Percentiles rank a stretch among this genome's conserved stretches.
phyloP scores from a whole-genome alignment of 2,888 invertebrate species.

The Acrocera orbiculus region DNA sequence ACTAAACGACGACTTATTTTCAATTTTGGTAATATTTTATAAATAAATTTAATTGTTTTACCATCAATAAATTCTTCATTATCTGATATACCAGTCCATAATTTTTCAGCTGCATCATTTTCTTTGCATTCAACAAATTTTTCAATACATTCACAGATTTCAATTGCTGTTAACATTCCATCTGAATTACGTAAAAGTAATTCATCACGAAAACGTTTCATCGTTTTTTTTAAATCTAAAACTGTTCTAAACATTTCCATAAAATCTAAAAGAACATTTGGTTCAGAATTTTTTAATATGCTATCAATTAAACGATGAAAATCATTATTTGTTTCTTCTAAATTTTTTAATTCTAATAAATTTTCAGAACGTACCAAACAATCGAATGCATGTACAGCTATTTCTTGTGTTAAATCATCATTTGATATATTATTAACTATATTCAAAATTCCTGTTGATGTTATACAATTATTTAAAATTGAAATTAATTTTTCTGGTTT shows the following conservation, averaged over 20 bases:
- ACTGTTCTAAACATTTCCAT: constrained; percentile 24
- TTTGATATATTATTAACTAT: constrained; percentile 32
- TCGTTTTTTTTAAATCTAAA: constrained; percentile 17
- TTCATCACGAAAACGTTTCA: constrained; percentile 41
- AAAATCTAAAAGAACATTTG: constrained; percentile 27
- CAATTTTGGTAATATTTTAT: constrained; percentile 37
- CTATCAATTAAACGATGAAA: constrained; percentile 33
- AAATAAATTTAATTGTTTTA: constrained; percentile 38
- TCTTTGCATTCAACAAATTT: constrained; percentile 30
- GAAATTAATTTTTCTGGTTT: constrained; percentile 11
- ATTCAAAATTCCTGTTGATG: constrained; percentile 24
- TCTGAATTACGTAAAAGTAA: constrained; percentile 41
- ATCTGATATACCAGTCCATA: constrained; percentile 47
- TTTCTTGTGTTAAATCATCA: constrained; percentile 31
- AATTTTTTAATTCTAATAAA: constrained; percentile 8
- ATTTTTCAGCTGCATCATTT: constrained; percentile 39
- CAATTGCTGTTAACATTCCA: constrained; percentile 37
- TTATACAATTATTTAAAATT: constrained; percentile 20
- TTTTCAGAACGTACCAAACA: constrained; percentile 33
- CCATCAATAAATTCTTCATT: constrained; percentile 39
- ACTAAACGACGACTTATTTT: constrained; percentile 42
- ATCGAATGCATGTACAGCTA: constrained; percentile 31
- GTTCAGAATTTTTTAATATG: constrained; percentile 29
- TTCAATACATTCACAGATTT: constrained; percentile 40
- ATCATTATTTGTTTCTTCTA: constrained; percentile 16